Base-by-base conservation (phyloP, 2,113 vertebrate genomes). In the Tiliqua scincoides region DNA sequence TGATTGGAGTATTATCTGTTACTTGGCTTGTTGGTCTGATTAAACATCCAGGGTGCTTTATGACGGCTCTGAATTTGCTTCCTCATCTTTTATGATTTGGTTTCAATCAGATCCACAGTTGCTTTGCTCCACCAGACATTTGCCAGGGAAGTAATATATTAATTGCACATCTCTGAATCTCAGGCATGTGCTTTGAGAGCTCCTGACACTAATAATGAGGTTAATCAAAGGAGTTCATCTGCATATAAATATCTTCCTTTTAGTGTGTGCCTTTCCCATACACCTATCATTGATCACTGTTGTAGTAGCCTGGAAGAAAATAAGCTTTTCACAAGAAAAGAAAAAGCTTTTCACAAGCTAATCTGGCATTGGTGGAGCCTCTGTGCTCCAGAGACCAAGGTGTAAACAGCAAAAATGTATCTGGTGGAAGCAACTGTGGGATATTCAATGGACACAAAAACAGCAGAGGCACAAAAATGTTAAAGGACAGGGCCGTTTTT, bases 161-260 rank as follows among this genome's bases (percentile, higher is more conserved):
- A 85, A 92, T 85, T 91, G 12, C 0, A 76, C 20, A 86, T 91
- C 74, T 85, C 43, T 83, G 83, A 86, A 68, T 88, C 62, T 77
- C 91, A 91, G 43, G 9, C 0, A 0, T 65, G 37, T 74, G n/a
- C 81, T 90, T 89, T 12, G 54, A 30, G 6, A 84, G 23, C 40
- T 27, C 5, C n/a, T 81, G 59, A 79, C 88, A 88, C 86, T 86
- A 87, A 78, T 54, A 90, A 80, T 43, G 52, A 85, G 5, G 3
- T 84, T 85, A 87, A 89, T 77, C 61, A 67, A 84, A 91, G 73
- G 86, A 63, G 6, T 17, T 81, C 40, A 8, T 0, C 11, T 74
- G 9, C 14, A 62, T 48, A 43, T 62, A 54, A 57, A 71, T 70
- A 57, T 25, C 65, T 82, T 57, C 20, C 23, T n/a, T 32, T 82